Conservation (phyloP, 1,140 invertebrate species). For the Trinorchestia longiramus region DNA sequence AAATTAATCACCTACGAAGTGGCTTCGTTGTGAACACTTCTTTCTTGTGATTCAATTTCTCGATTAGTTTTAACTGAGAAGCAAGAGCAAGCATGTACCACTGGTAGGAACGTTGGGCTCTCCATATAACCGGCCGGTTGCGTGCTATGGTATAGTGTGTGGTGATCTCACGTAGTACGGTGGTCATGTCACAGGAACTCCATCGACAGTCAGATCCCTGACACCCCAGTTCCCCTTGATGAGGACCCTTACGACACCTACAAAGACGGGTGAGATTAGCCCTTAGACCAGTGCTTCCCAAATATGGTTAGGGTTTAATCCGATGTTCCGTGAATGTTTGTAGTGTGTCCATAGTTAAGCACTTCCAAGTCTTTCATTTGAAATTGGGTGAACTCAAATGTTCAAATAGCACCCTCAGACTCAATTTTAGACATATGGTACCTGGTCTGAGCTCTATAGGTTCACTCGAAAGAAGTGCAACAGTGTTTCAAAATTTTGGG, state of each 20-base stretch:
- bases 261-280: conserved; percentile 33
- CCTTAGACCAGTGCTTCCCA: neutral
- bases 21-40: neutral
- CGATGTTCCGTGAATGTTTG: neutral
- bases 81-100: neutral
- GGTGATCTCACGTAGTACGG: conserved; percentile 4
- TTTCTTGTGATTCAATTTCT: neutral
- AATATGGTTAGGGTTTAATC: neutral
- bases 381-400: neutral
- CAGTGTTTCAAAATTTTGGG: neutral
- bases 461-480: neutral
- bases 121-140: neutral
- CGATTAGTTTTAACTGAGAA: neutral
- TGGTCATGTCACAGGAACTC: conserved; percentile 46
- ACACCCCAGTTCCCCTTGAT: neutral
- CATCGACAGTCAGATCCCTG: conserved; percentile 45
- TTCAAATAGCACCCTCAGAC: neutral
- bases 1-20: neutral
- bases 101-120: neutral
- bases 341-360: neutral
- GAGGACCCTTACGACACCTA: conserved; percentile 26
- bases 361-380: neutral
- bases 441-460: neutral
- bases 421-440: neutral
- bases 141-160: neutral